Evolutionary conservation across 2,888 invertebrate genomes (phyloP).

Genomic region (Eristalis tenax): DNA sequence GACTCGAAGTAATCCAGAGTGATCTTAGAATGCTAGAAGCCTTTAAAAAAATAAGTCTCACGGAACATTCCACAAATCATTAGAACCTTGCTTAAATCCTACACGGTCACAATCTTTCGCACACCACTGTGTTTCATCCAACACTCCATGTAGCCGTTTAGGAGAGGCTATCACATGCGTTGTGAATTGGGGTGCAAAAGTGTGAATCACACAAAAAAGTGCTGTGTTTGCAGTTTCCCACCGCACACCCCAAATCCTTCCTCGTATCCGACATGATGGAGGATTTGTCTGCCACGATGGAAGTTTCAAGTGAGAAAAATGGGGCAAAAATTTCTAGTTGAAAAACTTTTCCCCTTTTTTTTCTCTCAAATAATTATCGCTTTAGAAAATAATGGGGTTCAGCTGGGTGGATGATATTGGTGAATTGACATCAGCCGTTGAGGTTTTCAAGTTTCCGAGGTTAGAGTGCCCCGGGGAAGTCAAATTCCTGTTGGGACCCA

Average conservation of each 20-base stretch:
- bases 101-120: neutral
- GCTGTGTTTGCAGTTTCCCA: constrained; percentile 4
- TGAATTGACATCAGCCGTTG: neutral
- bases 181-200: constrained; percentile 32
- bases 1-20: too few relatives aligned
- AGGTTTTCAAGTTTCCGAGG: neutral
- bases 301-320: constrained; percentile 25
- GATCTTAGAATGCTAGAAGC: too few relatives aligned
- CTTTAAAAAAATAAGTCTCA: neutral
- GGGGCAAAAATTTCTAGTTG: constrained; percentile 17
- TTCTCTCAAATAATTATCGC: constrained; percentile 33
- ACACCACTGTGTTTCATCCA: neutral
- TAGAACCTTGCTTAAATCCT: too few relatives aligned
- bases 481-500: neutral
- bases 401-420: neutral
- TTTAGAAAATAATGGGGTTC: neutral
- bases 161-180: constrained; percentile 24
- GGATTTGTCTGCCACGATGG: constrained; percentile 23
- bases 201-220: constrained; percentile 39
- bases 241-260: neutral
- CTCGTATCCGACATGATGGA: neutral
- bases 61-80: neutral
- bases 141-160: constrained; percentile 14
- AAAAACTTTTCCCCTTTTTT: constrained; percentile 15
- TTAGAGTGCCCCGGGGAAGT: neutral